These are phyloP conservation scores for Laspeyria flexula DNA, from an alignment of 2,888 invertebrate species.

Conservation along the genomic window DNA sequence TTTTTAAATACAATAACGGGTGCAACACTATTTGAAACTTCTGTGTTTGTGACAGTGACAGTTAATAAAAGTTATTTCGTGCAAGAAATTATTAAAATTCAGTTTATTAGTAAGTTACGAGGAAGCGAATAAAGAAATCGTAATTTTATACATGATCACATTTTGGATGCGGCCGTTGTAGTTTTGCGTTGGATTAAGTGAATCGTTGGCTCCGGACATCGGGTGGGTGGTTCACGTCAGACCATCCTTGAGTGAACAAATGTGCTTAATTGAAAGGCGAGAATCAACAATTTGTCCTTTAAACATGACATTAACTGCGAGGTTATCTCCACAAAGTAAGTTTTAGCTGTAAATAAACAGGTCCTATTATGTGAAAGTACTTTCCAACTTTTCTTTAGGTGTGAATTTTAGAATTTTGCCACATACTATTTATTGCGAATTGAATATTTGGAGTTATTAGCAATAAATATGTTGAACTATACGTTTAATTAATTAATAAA, in stretches of 20 bases:
- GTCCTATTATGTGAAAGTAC: not conserved
- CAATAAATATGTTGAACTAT: no score
- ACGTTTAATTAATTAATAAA: no score
- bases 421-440: no score
- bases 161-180: conserved; percentile 31
- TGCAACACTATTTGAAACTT: conserved; percentile 14
- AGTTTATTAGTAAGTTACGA: conserved; percentile 11
- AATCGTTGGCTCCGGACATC: conserved; percentile 63
- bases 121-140: conserved; percentile 22
- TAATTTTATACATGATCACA: conserved; percentile 17
- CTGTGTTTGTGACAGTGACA: conserved; percentile 1
- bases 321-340: conserved; percentile 75
- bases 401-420: not conserved
- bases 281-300: conserved; percentile 58
- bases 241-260: conserved; percentile 59
- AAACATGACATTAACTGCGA: conserved; percentile 77
- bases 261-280: conserved; percentile 69
- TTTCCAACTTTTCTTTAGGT: no score
- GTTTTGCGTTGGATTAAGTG: conserved; percentile 30
- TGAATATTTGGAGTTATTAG: no score
- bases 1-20: not conserved
- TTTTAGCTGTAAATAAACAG: conserved; percentile 30
- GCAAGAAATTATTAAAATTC: conserved; percentile 1
- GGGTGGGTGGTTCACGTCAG: conserved; percentile 56
- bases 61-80: not conserved